Conservation (phyloP, 2,797 vertebrate genomes). For the Pangasius macronema region DNA sequence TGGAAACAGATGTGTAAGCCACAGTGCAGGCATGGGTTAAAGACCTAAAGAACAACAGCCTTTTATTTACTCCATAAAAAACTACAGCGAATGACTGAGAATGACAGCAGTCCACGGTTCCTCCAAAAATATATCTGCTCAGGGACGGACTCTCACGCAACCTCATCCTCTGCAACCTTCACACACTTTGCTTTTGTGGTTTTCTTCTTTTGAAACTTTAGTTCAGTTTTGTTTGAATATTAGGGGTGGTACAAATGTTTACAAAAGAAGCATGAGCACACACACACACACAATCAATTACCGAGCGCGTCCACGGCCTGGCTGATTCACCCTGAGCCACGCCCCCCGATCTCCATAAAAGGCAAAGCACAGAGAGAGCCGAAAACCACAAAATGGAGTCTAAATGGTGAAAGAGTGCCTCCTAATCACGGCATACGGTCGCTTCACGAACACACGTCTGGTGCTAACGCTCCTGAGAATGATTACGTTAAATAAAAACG, state of each 20-base stretch:
- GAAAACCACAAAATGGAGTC: background rate
- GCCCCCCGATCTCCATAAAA: background rate
- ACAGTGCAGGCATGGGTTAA: background rate
- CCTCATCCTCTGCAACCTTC: background rate
- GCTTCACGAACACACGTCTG: background rate
- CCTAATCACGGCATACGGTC: background rate
- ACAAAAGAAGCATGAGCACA: no score
- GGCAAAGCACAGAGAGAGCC: background rate
- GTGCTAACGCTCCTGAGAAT: background rate
- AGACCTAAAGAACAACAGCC: slow-evolving; percentile 3
- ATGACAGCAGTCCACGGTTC: background rate
- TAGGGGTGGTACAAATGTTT: no score
- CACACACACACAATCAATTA: background rate
- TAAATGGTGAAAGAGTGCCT: background rate
- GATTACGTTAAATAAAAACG: background rate
- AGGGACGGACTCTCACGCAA: background rate
- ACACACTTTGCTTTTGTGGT: background rate
- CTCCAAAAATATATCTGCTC: background rate
- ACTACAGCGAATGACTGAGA: background rate
- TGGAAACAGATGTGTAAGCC: background rate
- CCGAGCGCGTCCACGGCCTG: background rate
- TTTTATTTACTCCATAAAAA: slow-evolving; percentile 1
- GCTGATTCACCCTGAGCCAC: background rate
- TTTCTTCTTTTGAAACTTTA: background rate
- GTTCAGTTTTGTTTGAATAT: no score